Evolutionary conservation across 2,113 vertebrate species (phyloP).

Genomic region (Eonycteris spelaea): DNA sequence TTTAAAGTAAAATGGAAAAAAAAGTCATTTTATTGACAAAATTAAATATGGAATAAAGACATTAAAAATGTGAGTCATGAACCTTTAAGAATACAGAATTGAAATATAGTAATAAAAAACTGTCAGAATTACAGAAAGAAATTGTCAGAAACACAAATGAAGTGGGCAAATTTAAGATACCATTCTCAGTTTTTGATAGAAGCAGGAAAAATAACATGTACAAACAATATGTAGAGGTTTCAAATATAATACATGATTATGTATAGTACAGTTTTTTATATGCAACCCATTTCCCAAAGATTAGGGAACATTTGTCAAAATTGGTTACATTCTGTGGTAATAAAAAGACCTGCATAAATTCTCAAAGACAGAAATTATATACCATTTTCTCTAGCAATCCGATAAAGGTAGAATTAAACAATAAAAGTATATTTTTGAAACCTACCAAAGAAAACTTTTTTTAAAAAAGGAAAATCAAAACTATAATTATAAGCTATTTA

Average conservation of each 20-base stretch:
- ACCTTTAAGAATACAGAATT: background rate
- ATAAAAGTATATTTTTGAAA: slow-evolving; percentile 7
- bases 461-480: slow-evolving; percentile 36
- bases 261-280: background rate
- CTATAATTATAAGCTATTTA: slow-evolving; percentile 19
- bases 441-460: background rate
- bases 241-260: slow-evolving; percentile 6
- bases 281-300: slow-evolving; percentile 29
- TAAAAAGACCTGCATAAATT: background rate
- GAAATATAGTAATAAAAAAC: background rate
- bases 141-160: slow-evolving; percentile 14
- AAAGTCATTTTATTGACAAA: background rate
- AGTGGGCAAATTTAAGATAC: background rate
- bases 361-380: slow-evolving; percentile 31
- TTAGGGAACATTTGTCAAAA: slow-evolving; percentile 36
- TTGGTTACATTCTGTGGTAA: background rate
- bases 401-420: slow-evolving; percentile 38
- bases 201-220: background rate
- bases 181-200: background rate
- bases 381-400: background rate
- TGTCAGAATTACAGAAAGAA: background rate
- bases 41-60: background rate
- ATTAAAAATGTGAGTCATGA: background rate
- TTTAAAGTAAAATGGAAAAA: background rate
- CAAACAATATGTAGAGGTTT: background rate